Conservation (phyloP, 2,888 invertebrate genomes). For the Tenthredo distinguenda region DNA sequence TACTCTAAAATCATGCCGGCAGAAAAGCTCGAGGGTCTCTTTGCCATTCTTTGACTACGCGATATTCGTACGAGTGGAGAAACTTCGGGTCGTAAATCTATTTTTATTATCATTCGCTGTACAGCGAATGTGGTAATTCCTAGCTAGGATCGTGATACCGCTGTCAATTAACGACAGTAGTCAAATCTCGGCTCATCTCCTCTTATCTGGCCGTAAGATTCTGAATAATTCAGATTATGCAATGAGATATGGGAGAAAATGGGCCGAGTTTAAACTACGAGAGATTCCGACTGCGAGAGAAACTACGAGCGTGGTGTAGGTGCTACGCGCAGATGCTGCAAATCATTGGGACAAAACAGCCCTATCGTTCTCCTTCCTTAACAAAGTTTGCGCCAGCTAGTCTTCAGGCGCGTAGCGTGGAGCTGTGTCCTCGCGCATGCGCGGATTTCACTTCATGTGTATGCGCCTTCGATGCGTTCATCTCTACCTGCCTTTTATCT, state of each 20-base stretch:
- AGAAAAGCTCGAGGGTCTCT: conserved; percentile 18
- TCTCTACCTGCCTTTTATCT: not conserved
- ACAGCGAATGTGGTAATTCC: no score
- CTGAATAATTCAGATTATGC: conserved; percentile 30
- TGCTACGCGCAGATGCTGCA: conserved; percentile 75
- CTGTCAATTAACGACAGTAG: no score
- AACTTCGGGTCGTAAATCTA: conserved; percentile 4
- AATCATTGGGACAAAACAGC: conserved; percentile 76
- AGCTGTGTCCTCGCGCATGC: not conserved
- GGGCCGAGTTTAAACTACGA: not conserved
- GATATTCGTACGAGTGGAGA: not conserved
- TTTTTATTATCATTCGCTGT: not conserved
- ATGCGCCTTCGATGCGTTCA: not conserved
- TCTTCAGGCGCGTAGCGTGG: not conserved
- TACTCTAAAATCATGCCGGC: not conserved
- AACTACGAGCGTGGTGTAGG: conserved; percentile 59
- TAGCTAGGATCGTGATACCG: no score
- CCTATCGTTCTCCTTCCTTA: conserved; percentile 62
- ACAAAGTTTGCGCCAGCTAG: conserved; percentile 65
- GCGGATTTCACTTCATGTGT: conserved; percentile 10
- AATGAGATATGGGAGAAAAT: not conserved
- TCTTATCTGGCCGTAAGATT: not conserved
- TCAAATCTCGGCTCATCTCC: no score
- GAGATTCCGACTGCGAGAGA: not conserved
- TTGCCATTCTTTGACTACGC: not conserved